Evolutionary conservation across 2,888 invertebrate species (phyloP).

Genomic region (Orchesellides sinensis): DNA sequence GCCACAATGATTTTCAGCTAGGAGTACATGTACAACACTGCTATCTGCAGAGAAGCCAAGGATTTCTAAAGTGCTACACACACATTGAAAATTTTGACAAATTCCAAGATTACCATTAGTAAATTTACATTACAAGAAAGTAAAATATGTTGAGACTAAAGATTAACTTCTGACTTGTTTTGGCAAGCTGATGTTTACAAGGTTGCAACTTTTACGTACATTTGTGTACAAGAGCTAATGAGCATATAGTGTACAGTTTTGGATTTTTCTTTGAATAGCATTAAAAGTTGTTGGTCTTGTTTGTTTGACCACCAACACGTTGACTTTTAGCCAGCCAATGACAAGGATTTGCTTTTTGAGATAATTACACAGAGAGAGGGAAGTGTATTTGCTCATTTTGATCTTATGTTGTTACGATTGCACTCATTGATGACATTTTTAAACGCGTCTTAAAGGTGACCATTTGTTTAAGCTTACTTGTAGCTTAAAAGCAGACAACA

Average conservation of each 20-base stretch:
- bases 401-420: no score
- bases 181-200: neutral
- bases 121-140: no score
- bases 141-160: no score
- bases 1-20: neutral
- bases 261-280: neutral
- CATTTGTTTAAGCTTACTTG: no score
- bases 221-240: neutral
- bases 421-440: no score
- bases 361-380: neutral
- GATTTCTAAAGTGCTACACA: slow-evolving; percentile 17
- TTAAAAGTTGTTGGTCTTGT: slow-evolving; percentile 30
- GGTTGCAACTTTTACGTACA: neutral
- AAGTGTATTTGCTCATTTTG: slow-evolving; percentile 9
- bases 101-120: no score
- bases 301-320: slow-evolving; percentile 27
- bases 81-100: no score
- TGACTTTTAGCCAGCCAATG: slow-evolving; percentile 31
- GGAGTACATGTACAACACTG: neutral
- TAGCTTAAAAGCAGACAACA: no score
- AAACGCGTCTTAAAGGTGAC: no score
- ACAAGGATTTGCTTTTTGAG: slow-evolving; percentile 44
- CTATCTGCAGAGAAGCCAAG: neutral
- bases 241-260: neutral
- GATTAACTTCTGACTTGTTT: no score